phyloP scores from a whole-genome alignment of 2,113 vertebrate genomes.

The Oryzias celebensis region DNA sequence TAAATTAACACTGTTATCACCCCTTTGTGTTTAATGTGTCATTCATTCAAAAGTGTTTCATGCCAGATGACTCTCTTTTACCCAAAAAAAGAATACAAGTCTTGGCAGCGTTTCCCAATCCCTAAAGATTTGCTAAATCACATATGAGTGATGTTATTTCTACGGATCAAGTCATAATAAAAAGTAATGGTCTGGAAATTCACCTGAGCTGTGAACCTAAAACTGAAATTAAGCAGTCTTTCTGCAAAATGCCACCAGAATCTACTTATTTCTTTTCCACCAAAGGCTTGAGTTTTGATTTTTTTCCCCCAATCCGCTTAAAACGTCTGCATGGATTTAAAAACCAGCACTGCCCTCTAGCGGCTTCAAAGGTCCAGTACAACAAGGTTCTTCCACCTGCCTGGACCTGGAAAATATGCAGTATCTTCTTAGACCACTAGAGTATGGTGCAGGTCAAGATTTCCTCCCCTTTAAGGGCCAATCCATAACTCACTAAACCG shows the following conservation, averaged over 20 bases:
- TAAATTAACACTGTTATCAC: constrained; percentile 25
- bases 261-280: background rate
- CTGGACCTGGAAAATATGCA: constrained; percentile 3
- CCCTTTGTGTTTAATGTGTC: constrained; percentile 6
- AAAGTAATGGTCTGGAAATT: constrained; percentile 40
- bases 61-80: constrained; percentile 32
- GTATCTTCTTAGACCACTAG: constrained; percentile 44
- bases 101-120: constrained; percentile 29
- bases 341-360: constrained; percentile 42
- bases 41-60: constrained; percentile 3
- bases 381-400: background rate
- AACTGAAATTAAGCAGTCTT: constrained; percentile 22
- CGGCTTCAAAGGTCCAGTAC: constrained; percentile 24
- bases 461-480: constrained; percentile 13
- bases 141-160: constrained; percentile 43
- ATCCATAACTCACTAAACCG: constrained; percentile 35
- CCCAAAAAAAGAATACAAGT: constrained; percentile 24
- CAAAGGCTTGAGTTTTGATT: no score
- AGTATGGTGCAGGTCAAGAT: constrained; percentile 41
- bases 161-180: constrained; percentile 46
- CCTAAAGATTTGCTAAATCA: constrained; percentile 23
- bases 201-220: constrained; percentile 42
- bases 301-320: no score
- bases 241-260: constrained; percentile 15
- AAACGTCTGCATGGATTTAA: background rate